Base-by-base conservation (phyloP, 2,888 invertebrate genomes). In the Plagodis dolabraria region DNA sequence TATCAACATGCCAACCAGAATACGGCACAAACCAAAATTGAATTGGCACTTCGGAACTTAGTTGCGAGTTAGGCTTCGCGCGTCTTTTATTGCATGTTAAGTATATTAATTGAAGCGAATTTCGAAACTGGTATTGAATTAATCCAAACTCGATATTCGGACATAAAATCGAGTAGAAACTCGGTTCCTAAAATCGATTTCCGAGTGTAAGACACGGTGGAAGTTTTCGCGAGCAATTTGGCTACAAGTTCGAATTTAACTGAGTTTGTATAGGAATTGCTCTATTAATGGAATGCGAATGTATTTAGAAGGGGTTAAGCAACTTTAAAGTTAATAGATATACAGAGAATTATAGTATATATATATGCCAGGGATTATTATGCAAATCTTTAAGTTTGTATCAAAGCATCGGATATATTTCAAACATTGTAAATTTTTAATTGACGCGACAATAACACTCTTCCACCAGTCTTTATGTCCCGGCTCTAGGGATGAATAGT, bases 11-110 rank as follows among this genome's bases (percentile, higher is more conserved):
- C 55, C 60, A 53, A 60, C 64, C 56, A 58, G 55, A 65, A 49
- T 42, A 44, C 55, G 44, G 50, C 36, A 33, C 54, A 38, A 34
- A 51, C 54, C 57, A 43, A 57, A 87, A 86, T 88, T 84, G 77
- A 84, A 87, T 89, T 82, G 84, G 75, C 85, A 86, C 83, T 86
- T 79, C 68, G 64, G 77, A 89, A 89, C 85, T 81, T 84, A 87
- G 85, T 89, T 89, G 80, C 58, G 71, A 76, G 75, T 79, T 79
- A 73, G 77, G 77, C 75, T 73, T 75, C 72, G 77, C 70, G 74
- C 81, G 79, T 80, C 83, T 85, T 87, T 88, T 89, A 88, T 87
- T 86, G 87, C 86, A 86, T 87, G 86, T 85, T 87, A 87, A 88
- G 85, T 80, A 84, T 77, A 83, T 79, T 88, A 88, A 89, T 87